phyloP scores from a whole-genome alignment of 2,888 invertebrate genomes.

The Aphodius granarius region DNA sequence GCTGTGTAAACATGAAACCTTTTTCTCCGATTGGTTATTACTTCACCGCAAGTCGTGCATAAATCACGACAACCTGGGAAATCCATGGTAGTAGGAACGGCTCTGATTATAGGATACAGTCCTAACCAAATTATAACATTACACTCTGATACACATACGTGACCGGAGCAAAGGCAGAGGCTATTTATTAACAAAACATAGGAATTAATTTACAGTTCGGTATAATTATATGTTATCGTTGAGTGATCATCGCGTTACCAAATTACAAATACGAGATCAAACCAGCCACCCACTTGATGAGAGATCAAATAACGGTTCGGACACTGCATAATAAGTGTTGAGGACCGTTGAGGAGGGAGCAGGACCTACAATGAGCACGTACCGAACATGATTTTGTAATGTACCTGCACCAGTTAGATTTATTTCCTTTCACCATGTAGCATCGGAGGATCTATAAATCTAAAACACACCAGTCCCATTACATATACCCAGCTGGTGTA shows the following conservation, averaged over 20 bases:
- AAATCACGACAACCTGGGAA: not conserved
- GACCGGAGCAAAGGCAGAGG: not conserved
- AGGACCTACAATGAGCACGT: not conserved
- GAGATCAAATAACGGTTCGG: not conserved
- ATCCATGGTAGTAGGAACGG: not conserved
- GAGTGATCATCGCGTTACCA: not conserved
- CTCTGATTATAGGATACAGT: not conserved
- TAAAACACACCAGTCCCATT: slow-evolving; percentile 26
- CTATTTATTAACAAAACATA: not conserved
- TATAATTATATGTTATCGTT: not conserved
- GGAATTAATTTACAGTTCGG: not conserved
- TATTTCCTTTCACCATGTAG: slow-evolving; percentile 24
- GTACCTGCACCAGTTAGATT: slow-evolving; percentile 6
- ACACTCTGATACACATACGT: not conserved
- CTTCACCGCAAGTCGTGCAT: not conserved
- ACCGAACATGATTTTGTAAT: slow-evolving; percentile 10
- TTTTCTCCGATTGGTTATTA: not conserved
- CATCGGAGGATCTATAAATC: slow-evolving; percentile 23
- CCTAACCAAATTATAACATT: not conserved
- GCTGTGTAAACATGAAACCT: not conserved
- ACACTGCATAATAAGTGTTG: not conserved
- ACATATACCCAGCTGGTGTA: slow-evolving; percentile 25
- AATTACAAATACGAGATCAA: not conserved
- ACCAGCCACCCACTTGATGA: not conserved
- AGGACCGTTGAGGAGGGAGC: not conserved